A percentile compares a stretch with the other conserved stretches of the same genome.
These are phyloP conservation scores for Dicaeum eximium DNA, from an alignment of 2,113 vertebrate genomes.

Conservation along the genomic window DNA sequence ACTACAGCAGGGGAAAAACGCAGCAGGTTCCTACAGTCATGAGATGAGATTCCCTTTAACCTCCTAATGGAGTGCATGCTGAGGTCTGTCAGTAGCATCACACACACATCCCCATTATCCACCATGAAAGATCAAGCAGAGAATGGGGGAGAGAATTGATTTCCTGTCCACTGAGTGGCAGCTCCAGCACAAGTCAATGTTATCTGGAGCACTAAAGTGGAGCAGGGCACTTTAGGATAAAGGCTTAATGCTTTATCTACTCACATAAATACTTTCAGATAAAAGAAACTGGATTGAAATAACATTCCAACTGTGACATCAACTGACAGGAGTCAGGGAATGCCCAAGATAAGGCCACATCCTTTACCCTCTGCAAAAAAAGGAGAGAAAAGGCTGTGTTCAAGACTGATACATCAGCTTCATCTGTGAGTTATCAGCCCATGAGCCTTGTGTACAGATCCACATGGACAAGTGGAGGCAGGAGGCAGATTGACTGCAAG, in stretches of 20 bases:
- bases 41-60: constrained; percentile 7
- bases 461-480: background rate
- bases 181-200: background rate
- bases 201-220: constrained; percentile 24
- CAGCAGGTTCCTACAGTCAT: background rate
- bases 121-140: background rate
- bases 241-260: constrained; percentile 13
- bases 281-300: constrained; percentile 40
- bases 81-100: constrained; percentile 52
- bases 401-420: background rate
- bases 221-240: constrained; percentile 4
- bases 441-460: background rate
- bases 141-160: background rate
- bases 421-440: background rate
- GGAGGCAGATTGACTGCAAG: background rate
- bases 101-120: constrained; percentile 24
- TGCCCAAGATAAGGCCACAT: constrained; percentile 4
- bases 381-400: background rate
- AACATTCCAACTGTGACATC: constrained; percentile 10
- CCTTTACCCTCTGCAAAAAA: background rate
- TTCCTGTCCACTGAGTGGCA: background rate
- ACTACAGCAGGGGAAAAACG: background rate
- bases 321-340: background rate
- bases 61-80: constrained; percentile 39
- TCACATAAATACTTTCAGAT: constrained; percentile 23